These are phyloP conservation scores for Drosophila formosana DNA, from an alignment of 2,888 invertebrate genomes.

Conservation along the genomic window DNA sequence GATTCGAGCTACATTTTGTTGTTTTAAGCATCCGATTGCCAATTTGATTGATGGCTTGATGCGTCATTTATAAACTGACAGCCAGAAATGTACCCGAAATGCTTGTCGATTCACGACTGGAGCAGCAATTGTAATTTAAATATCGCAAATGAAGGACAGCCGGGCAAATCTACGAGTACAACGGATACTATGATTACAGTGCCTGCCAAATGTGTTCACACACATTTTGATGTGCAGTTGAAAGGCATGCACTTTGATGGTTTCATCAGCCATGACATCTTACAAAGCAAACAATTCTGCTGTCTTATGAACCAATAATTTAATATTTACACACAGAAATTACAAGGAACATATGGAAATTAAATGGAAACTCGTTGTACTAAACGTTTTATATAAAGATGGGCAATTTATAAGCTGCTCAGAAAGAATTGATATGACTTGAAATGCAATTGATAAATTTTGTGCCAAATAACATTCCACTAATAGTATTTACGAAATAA, in stretches of 20 bases:
- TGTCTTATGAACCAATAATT: not conserved
- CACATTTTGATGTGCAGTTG: constrained; percentile 8
- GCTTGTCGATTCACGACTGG: constrained; percentile 53
- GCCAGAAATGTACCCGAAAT: constrained; percentile 41
- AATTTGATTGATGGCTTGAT: constrained; percentile 60
- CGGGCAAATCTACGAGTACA: constrained; percentile 13
- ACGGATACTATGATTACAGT: constrained; percentile 16
- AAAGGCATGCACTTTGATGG: not conserved
- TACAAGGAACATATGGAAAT: not conserved
- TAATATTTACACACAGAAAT: not conserved
- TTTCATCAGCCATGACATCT: constrained; percentile 16
- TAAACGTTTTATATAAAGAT: not conserved
- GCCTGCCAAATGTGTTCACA: constrained; percentile 4
- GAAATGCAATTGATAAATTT: too few relatives aligned
- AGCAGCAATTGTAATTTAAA: constrained; percentile 55
- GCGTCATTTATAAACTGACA: constrained; percentile 54
- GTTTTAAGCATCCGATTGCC: constrained; percentile 34
- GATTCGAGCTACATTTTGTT: constrained; percentile 33
- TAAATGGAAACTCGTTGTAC: not conserved
- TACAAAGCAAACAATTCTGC: not conserved
- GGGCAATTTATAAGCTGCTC: too few relatives aligned
- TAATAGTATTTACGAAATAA: too few relatives aligned
- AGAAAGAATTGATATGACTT: too few relatives aligned
- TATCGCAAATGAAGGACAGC: constrained; percentile 32
- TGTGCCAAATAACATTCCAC: too few relatives aligned